A percentile compares a stretch with the other conserved stretches of the same genome.
Evolutionary conservation across 1,140 invertebrate species (phyloP).

Genomic region (Drosophila sturtevanti): DNA sequence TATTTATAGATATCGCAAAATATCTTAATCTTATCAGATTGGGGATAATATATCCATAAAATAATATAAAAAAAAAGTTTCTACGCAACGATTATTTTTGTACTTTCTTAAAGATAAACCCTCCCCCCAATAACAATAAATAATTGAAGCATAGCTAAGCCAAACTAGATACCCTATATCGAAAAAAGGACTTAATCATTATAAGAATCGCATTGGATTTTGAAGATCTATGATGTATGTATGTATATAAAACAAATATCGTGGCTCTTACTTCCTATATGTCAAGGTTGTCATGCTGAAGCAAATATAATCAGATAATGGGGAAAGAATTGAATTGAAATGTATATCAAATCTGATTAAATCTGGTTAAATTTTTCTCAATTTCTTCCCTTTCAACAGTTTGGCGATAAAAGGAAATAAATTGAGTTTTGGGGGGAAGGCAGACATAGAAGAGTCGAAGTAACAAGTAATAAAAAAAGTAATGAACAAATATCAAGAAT

Average conservation of each 20-base stretch:
- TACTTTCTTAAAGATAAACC: neutral
- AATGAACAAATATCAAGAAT: neutral
- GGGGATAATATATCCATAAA: constrained; percentile 5
- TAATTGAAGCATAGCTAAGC: too few relatives aligned
- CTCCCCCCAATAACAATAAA: neutral
- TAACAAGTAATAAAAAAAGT: neutral
- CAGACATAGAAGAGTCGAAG: neutral
- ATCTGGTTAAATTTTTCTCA: too few relatives aligned
- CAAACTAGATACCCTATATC: too few relatives aligned
- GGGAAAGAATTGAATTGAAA: too few relatives aligned
- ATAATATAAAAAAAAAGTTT: neutral
- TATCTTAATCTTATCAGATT: constrained; percentile 5
- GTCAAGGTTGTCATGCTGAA: too few relatives aligned
- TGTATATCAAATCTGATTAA: too few relatives aligned
- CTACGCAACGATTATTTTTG: neutral
- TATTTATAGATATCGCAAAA: neutral
- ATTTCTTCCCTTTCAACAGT: neutral
- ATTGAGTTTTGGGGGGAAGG: neutral
- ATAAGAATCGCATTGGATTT: too few relatives aligned
- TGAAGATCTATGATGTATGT: too few relatives aligned
- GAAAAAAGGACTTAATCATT: too few relatives aligned
- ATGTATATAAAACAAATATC: too few relatives aligned
- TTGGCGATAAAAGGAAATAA: neutral
- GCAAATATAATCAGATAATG: too few relatives aligned
- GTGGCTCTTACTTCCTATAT: too few relatives aligned